A percentile compares a stretch with the other conserved stretches of the same genome.
phyloP scores from a whole-genome alignment of 2,797 vertebrate genomes.

The Pantherophis alleghaniensis region DNA sequence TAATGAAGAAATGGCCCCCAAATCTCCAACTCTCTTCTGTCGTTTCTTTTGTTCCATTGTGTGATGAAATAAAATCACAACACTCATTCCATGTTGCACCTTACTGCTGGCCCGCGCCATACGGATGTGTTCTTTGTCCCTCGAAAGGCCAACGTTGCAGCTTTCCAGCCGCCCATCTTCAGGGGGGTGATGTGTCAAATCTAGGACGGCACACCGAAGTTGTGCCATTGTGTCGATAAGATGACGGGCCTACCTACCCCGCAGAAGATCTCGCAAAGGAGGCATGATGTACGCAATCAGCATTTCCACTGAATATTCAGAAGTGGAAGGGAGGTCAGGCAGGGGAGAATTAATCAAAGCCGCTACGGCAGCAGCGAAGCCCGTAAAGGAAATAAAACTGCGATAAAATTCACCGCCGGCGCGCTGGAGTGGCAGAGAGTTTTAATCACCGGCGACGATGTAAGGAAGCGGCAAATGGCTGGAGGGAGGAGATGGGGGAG shows the following conservation, averaged over 20 bases:
- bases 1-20: neutral
- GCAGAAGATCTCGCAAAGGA: neutral
- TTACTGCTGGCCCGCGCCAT: neutral
- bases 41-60: neutral
- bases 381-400: constrained; percentile 55
- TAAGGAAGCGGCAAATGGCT: constrained; percentile 33
- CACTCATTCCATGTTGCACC: neutral
- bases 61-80: neutral
- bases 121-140: neutral
- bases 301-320: constrained; percentile 44
- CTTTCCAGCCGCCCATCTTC: neutral
- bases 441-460: constrained; percentile 42
- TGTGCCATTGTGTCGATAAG: neutral
- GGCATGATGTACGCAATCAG: constrained; percentile 34
- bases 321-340: constrained; percentile 7
- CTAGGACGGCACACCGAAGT: neutral
- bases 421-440: constrained; percentile 33
- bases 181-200: neutral
- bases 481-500: neutral
- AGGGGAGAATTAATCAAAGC: constrained; percentile 52
- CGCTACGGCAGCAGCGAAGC: constrained; percentile 33
- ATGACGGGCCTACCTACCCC: neutral
- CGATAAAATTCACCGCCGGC: constrained; percentile 52
- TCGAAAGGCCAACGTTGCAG: neutral
- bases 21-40: neutral